Percentiles rank a stretch among this genome's conserved stretches.
phyloP scores from a whole-genome alignment of 1,140 invertebrate genomes.

The Procambarus virginalis region DNA sequence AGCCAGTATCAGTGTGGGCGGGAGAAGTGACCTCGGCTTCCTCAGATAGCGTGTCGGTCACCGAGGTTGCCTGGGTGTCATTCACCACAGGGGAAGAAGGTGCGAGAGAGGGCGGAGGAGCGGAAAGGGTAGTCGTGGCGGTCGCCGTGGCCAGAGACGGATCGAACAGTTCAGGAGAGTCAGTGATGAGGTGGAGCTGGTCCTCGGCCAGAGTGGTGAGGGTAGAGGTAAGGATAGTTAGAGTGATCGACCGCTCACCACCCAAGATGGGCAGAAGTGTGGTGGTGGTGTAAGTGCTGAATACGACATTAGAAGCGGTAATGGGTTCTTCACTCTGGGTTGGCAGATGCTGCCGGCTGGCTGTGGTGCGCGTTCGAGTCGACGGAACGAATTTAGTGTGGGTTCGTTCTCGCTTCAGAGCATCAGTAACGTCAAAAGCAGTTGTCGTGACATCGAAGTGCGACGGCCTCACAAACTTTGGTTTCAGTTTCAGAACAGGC shows the following conservation, averaged over 20 bases:
- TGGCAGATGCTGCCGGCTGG: not conserved
- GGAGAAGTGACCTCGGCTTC: conserved; percentile 28
- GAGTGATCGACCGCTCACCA: conserved; percentile 70
- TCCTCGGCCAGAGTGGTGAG: conserved; percentile 70
- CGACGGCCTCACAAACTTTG: conserved; percentile 43
- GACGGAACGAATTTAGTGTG: conserved; percentile 38
- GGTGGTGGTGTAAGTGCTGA: conserved; percentile 71
- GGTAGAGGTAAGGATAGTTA: conserved; percentile 72
- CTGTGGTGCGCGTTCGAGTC: not conserved
- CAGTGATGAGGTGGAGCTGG: conserved; percentile 70
- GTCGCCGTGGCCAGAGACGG: conserved; percentile 50
- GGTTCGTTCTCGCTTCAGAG: conserved; percentile 45
- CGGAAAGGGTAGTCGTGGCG: conserved; percentile 52
- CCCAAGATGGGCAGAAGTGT: conserved; percentile 71
- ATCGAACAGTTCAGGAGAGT: conserved; percentile 70
- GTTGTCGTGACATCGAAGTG: conserved; percentile 28
- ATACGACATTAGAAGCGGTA: conserved; percentile 70
- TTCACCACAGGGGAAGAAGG: conserved; percentile 37
- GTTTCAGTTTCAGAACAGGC: not conserved
- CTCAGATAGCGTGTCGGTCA: conserved; percentile 35
- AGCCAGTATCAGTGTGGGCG: not conserved
- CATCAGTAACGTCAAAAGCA: conserved; percentile 50
- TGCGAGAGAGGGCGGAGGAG: conserved; percentile 34
- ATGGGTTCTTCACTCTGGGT: not conserved
- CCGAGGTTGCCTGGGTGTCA: conserved; percentile 29